Base-by-base conservation (phyloP, 2,113 vertebrate genomes). In the Upupa epops region DNA sequence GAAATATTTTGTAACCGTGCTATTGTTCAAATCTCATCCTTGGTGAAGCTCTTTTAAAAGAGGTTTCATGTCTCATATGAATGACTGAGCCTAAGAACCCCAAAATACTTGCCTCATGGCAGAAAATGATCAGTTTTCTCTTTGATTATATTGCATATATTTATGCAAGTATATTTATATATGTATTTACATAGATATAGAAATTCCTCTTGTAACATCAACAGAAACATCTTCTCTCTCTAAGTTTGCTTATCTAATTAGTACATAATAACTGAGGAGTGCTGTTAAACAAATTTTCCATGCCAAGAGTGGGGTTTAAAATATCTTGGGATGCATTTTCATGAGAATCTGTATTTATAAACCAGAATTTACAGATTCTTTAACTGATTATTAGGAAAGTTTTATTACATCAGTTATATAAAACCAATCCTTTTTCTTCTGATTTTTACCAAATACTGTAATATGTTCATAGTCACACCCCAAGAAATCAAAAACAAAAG, bases 31-130 rank as follows among this genome's bases (percentile, higher is more conserved):
- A 95, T 90, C 86, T 83, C 86, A 85, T 56, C 68, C 77, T 88
- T 45, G 60, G 48, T 89, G 86, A 95, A 94, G 92, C 68, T 92
- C 72, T 58, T 85, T 87, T 96, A 96, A 63, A 77, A 89, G 90
- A 86, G 12, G 31, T 64, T 48, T 19, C 51, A 34, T 29, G 10
- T 73, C 58, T 66, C 52, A n/a, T 69, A 79, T 20, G 46, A 91
- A 89, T 83, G 69, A 37, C 26, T 49, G 75, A 93, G 72, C 34
- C 76, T 52, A 61, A 78, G 31, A 55, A 7, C 32, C 36, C 36
- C n/a, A 19, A 54, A 19, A 40, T 55, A 69, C 29, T 92, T 88
- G 28, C 16, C 42, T 56, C 49, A 61, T 61, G n/a, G 29, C 36
- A 76, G 36, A 55, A 90, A 92, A 37, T 7, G 48, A 71, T 65